Evolutionary conservation across 2,113 vertebrate genomes (phyloP).

Genomic region (Notarius lentiginosus): DNA sequence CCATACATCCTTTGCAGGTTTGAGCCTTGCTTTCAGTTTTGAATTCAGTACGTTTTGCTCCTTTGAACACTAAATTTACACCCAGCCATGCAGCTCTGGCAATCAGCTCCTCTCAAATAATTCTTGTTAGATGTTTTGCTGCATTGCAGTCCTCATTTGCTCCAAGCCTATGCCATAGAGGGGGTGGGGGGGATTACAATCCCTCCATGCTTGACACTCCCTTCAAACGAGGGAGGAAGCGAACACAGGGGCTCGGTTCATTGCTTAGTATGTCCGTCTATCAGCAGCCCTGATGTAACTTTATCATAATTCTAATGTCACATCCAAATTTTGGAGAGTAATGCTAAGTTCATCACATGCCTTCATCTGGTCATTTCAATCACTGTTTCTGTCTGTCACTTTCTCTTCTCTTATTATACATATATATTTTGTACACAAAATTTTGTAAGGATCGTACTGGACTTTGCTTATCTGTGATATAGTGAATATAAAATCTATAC

Average conservation of each 20-base stretch:
- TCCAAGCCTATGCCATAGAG: slow-evolving; percentile 48
- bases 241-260: slow-evolving; percentile 7
- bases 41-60: not conserved
- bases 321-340: slow-evolving; percentile 1
- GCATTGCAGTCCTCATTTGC: slow-evolving; percentile 74
- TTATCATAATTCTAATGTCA: slow-evolving; percentile 22
- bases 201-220: slow-evolving; percentile 31
- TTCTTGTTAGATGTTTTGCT: slow-evolving; percentile 70
- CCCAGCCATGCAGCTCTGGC: slow-evolving; percentile 12
- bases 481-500: not conserved
- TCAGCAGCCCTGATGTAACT: slow-evolving; percentile 35
- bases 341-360: slow-evolving; percentile 13
- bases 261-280: not conserved
- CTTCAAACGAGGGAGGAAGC: slow-evolving; percentile 8
- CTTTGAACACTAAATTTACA: slow-evolving; percentile 8
- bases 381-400: not conserved
- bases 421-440: not conserved
- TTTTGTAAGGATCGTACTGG: not conserved
- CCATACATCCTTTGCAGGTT: not conserved
- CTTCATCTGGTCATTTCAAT: not conserved
- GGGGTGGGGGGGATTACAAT: slow-evolving; percentile 50
- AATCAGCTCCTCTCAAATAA: slow-evolving; percentile 60
- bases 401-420: not conserved
- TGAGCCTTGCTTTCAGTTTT: not conserved
- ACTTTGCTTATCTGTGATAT: not conserved